Conservation (phyloP, 2,113 vertebrate species). For the Crocuta crocuta region DNA sequence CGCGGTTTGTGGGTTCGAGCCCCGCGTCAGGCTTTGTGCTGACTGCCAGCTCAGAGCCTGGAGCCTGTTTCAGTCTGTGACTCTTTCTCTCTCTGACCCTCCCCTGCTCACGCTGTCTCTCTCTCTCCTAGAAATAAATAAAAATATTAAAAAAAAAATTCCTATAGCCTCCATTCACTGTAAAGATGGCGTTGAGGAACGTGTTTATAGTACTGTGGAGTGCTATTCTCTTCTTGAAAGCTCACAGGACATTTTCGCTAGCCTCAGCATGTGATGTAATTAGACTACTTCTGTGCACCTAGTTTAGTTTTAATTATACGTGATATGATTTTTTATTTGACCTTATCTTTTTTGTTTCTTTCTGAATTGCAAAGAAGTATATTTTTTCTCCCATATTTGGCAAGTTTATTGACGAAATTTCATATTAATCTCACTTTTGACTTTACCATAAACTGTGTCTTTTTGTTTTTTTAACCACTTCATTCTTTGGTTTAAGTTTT, state of each 20-base stretch:
- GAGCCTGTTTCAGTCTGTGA: no score
- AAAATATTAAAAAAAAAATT: not conserved
- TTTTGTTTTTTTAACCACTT: not conserved
- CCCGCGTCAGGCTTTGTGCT: no score
- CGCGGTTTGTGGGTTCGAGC: no score
- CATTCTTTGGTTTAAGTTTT: not conserved
- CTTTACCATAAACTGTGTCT: not conserved
- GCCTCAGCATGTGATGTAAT: not conserved
- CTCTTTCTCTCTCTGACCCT: no score
- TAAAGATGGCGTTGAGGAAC: not conserved
- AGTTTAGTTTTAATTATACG: not conserved
- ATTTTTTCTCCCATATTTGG: not conserved
- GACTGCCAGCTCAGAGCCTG: no score
- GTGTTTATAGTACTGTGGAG: not conserved
- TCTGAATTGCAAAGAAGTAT: not conserved
- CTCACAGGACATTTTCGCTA: not conserved
- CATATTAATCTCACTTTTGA: not conserved
- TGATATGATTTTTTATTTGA: not conserved
- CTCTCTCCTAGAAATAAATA: no score
- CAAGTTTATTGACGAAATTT: not conserved
- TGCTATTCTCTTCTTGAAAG: not conserved
- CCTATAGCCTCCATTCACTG: not conserved
- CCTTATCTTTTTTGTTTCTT: not conserved
- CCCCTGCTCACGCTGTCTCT: no score
- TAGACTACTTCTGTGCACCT: not conserved